Percentiles rank a stretch among this genome's conserved stretches.
phyloP scores from a whole-genome alignment of 2,113 vertebrate genomes.

The Myxocyprinus asiaticus region DNA sequence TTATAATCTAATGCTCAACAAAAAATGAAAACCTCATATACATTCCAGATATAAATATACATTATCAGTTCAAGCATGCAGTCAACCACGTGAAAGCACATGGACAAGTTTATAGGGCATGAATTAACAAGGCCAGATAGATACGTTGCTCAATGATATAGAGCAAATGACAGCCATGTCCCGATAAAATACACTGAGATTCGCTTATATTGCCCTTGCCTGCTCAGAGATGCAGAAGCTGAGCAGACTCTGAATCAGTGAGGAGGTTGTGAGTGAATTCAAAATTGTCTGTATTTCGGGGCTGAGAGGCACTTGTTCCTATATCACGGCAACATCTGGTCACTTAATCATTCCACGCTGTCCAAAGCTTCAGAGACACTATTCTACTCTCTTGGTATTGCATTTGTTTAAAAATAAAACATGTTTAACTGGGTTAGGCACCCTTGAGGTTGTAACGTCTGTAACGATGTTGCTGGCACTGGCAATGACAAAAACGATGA shows the following conservation, averaged over 20 bases:
- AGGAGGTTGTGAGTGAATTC: slow-evolving; percentile 1
- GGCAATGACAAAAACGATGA: too few species aligned
- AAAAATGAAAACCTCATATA: slow-evolving; percentile 12
- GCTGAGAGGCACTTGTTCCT: background rate
- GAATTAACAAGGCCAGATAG: slow-evolving; percentile 54
- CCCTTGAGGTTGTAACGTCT: too few species aligned
- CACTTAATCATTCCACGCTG: background rate
- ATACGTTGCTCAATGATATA: slow-evolving; percentile 65
- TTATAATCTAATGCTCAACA: too few species aligned
- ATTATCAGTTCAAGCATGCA: background rate
- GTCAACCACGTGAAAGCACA: background rate
- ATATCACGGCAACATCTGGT: slow-evolving; percentile 33
- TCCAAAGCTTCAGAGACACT: slow-evolving; percentile 13
- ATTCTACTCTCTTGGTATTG: background rate
- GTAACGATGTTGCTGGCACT: too few species aligned
- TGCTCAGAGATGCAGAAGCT: slow-evolving; percentile 16
- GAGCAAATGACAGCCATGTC: slow-evolving; percentile 52
- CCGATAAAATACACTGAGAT: slow-evolving; percentile 48
- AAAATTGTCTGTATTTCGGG: background rate
- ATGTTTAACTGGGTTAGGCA: too few species aligned
- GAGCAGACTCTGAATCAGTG: background rate
- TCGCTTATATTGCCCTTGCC: slow-evolving; percentile 35
- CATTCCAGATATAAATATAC: background rate
- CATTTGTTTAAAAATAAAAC: slow-evolving; percentile 12
- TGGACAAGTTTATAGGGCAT: background rate